Percentiles rank a stretch among this genome's conserved stretches.
Conservation (phyloP, 1,140 invertebrate species). For the Olivierus martensii region DNA sequence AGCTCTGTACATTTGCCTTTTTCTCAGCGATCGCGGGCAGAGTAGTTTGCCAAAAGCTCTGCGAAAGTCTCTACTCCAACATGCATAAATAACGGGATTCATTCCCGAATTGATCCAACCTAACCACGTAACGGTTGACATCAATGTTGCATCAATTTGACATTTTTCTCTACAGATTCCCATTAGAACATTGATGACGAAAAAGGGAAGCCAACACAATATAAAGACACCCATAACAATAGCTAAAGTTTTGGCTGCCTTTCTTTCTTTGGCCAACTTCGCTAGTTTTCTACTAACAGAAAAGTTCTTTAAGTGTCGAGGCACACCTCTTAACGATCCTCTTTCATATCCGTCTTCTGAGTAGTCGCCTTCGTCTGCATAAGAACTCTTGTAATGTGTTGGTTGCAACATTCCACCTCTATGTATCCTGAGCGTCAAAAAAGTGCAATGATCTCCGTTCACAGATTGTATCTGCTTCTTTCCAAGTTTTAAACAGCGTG, state of each 20-base stretch:
- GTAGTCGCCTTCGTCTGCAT: conserved; percentile 4
- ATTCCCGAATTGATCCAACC: conserved; percentile 98
- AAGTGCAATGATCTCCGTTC: conserved; percentile 38
- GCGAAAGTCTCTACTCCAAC: conserved; percentile 89
- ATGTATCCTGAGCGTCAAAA: conserved; percentile 75
- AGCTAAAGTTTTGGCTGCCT: conserved; percentile 43
- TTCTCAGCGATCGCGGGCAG: conserved; percentile 15
- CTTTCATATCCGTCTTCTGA: neutral
- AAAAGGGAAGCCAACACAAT: conserved; percentile 91
- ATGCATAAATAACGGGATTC: conserved; percentile 96
- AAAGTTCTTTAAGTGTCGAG: conserved; percentile 54
- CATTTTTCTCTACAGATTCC: conserved; percentile 70
- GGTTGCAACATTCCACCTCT: conserved; percentile 60
- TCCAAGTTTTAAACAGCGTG: conserved; percentile 57
- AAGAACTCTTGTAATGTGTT: neutral
- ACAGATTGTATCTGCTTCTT: conserved; percentile 56
- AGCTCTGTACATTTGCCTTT: conserved; percentile 2
- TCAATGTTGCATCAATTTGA: conserved; percentile 71
- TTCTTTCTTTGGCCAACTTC: conserved; percentile 47
- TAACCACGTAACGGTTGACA: conserved; percentile 91
- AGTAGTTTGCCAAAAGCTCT: conserved; percentile 38
- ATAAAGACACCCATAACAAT: conserved; percentile 88
- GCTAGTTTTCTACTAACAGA: conserved; percentile 75
- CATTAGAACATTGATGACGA: conserved; percentile 84
- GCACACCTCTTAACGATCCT: conserved; percentile 11